A percentile compares a stretch with the other conserved stretches of the same genome.
Conservation (phyloP, 1,140 invertebrate genomes). For the Lineus longissimus region DNA sequence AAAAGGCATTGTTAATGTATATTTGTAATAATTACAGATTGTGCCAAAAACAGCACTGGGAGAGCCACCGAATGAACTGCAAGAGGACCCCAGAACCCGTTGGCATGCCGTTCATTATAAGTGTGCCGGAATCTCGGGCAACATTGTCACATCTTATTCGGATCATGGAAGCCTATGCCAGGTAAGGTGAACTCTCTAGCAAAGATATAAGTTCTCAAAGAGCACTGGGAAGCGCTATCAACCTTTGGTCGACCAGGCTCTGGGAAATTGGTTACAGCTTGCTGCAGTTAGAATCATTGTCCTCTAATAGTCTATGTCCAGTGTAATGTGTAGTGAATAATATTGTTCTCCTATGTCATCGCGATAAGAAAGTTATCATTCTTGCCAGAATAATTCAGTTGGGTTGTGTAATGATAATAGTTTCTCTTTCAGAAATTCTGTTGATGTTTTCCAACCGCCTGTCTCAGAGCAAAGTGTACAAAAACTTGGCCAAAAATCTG, state of each 20-base stretch:
- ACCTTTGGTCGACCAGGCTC: too few species aligned
- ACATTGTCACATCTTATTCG: constrained; percentile 53
- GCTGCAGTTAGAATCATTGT: too few species aligned
- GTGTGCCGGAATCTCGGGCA: constrained; percentile 53
- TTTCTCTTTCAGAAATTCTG: constrained; percentile 43
- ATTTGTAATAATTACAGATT: constrained; percentile 28
- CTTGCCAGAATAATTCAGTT: too few species aligned
- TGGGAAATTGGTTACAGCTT: too few species aligned
- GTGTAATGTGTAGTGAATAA: too few species aligned
- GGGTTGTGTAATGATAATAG: background rate
- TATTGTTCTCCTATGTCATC: too few species aligned
- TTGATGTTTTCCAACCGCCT: constrained; percentile 52
- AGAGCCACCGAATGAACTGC: constrained; percentile 47
- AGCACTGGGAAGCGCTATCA: too few species aligned
- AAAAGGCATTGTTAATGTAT: too few species aligned
- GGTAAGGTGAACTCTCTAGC: constrained; percentile 38
- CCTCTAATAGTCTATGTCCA: too few species aligned
- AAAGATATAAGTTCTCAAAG: too few species aligned
- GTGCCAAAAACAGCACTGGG: constrained; percentile 56
- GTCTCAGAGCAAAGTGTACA: constrained; percentile 14
- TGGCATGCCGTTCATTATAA: constrained; percentile 57
- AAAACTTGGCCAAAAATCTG: constrained; percentile 18
- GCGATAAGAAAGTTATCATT: too few species aligned
- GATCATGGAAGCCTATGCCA: constrained; percentile 55
- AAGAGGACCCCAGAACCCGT: constrained; percentile 50